Evolutionary conservation across 2,797 vertebrate genomes (phyloP).

Genomic region (Falco rusticolus): DNA sequence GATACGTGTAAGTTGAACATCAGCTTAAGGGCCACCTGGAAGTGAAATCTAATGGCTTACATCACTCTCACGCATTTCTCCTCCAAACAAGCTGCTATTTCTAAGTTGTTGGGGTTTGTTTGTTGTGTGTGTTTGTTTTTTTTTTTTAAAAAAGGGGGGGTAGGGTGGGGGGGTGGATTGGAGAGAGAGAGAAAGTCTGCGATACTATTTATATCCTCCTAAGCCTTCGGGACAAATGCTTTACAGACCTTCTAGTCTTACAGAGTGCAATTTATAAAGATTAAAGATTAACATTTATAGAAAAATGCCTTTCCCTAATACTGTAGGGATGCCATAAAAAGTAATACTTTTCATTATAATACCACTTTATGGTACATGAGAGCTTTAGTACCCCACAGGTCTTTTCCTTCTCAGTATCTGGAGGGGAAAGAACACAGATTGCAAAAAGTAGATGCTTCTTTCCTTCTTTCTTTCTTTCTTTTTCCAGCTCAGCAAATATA

Average conservation of each 20-base stretch:
- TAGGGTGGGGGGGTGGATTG: no score
- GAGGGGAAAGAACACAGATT: conserved; percentile 17
- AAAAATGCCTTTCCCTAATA: conserved; percentile 51
- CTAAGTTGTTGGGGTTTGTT: background rate
- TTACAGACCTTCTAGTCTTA: conserved; percentile 1
- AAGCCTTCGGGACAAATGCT: conserved; percentile 25
- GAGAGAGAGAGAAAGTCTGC: background rate
- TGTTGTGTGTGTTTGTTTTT: no score
- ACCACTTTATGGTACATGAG: conserved; percentile 21
- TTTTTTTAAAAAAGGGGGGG: no score
- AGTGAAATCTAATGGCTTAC: background rate
- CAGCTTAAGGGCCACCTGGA: background rate
- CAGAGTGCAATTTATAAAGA: conserved; percentile 56
- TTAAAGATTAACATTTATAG: conserved; percentile 59
- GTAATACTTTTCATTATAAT: conserved; percentile 58
- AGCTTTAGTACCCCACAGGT: conserved; percentile 22
- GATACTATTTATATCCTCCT: conserved; percentile 51
- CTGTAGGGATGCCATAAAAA: conserved; percentile 41
- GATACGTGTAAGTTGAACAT: background rate
- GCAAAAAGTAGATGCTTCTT: background rate
- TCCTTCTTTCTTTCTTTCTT: background rate
- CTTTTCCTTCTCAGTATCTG: conserved; percentile 25
- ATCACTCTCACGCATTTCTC: background rate
- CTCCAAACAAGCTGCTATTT: background rate
- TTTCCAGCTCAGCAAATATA: conserved; percentile 27